Percentiles rank a stretch among this genome's conserved stretches.
Conservation (phyloP, 2,888 invertebrate genomes). For the Drosophila emarginata region DNA sequence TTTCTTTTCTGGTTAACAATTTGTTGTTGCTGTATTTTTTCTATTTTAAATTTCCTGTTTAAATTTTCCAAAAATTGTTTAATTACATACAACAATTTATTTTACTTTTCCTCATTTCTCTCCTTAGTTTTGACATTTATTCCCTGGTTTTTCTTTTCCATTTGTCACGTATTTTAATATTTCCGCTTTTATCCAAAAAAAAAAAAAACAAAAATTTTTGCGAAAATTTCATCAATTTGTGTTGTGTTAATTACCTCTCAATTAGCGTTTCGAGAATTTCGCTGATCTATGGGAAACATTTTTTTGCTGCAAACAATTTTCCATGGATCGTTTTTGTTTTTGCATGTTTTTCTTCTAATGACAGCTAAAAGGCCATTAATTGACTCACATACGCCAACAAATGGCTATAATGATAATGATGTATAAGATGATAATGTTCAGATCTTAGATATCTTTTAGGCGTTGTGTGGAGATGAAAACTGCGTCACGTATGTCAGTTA, state of each 20-base stretch:
- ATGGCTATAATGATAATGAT: neutral
- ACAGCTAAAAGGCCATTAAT: slow-evolving; percentile 57
- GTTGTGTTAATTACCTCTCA: slow-evolving; percentile 21
- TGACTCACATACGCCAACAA: slow-evolving; percentile 35
- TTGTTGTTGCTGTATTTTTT: too few species aligned
- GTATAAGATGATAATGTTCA: neutral
- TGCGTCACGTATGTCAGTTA: slow-evolving; percentile 19
- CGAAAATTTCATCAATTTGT: neutral
- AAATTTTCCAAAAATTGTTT: too few species aligned
- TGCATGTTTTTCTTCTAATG: slow-evolving; percentile 48
- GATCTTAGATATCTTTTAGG: slow-evolving; percentile 21
- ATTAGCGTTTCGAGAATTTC: slow-evolving; percentile 44
- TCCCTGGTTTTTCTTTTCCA: neutral
- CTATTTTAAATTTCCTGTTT: too few species aligned
- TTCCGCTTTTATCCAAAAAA: slow-evolving; percentile 8
- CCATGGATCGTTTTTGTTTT: slow-evolving; percentile 30
- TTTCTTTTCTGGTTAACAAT: too few species aligned
- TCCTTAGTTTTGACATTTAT: neutral
- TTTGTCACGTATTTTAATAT: neutral
- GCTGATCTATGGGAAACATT: slow-evolving; percentile 18
- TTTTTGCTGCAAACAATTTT: slow-evolving; percentile 27
- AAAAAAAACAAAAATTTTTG: neutral
- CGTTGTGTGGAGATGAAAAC: neutral
- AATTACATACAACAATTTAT: neutral
- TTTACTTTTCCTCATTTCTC: neutral